Base-by-base conservation (phyloP, 2,797 vertebrate genomes). In the Lacerta agilis region DNA sequence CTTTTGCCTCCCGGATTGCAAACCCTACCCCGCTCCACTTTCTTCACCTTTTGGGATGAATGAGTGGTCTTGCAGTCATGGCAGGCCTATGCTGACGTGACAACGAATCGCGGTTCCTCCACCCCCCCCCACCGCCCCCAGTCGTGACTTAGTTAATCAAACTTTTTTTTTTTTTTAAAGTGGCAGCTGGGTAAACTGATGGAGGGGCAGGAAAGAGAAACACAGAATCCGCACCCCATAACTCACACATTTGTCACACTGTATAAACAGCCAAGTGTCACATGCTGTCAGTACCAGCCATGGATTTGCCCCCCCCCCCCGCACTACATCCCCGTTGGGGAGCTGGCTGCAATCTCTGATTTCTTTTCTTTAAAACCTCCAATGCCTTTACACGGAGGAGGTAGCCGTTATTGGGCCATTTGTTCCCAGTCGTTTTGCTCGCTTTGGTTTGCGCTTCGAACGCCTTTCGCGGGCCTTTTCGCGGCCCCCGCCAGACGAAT, bases 31-130 rank as follows among this genome's bases (percentile, higher is more conserved):
- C 15, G 3, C 20, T 3, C 4, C 33, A 23, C 29, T 87, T 93
- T 91, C 87, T 82, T 85, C 86, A 33, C 83, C 86, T 86, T 43
- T 89, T 66, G n/a, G 75, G 66, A 67, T 93, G 93, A 90, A 92
- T 80, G 83, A 91, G 93, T 77, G 72, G 75, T 89, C 66, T 83
- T 64, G 76, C 72, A 82, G n/a, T 64, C 66, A n/a, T 3, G 82
- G 7, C 75, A 75, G 23, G 38, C n/a, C 29, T 2, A 0, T 43
- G n/a, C 3, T 29, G 18, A 18, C 13, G 4, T 71, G 58, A 33
- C 72, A 81, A 73, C 86, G 82, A 82, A 1, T 10, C 11, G 8
- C 1, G 18, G 18, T 23, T 36, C 27, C 67, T 33, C 33, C 13
- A 6, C 3, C 5, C 29, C 38, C 2, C 27, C 7, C 58, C 7